phyloP scores from a whole-genome alignment of 1,140 invertebrate species.

The Aporrectodea caliginosa region DNA sequence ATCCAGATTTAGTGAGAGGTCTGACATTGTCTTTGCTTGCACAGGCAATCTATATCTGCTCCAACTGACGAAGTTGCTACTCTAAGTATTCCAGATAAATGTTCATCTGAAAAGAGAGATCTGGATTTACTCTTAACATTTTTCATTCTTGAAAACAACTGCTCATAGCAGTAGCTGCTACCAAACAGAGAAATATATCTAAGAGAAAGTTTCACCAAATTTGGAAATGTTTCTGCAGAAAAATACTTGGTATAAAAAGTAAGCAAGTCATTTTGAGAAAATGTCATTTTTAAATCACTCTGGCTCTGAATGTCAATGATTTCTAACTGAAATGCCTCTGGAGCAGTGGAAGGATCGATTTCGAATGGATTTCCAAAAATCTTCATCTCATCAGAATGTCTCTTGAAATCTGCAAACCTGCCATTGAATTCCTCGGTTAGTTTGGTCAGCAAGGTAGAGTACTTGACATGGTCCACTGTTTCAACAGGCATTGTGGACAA shows the following conservation, averaged over 20 bases:
- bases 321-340: not conserved
- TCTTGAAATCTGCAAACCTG: slow-evolving; percentile 6
- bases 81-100: too few relatives aligned
- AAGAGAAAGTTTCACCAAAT: not conserved
- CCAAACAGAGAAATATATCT: not conserved
- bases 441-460: not conserved
- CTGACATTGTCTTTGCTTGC: too few relatives aligned
- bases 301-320: slow-evolving; percentile 5
- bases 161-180: slow-evolving; percentile 5
- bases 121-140: too few relatives aligned
- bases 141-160: slow-evolving; percentile 17
- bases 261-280: not conserved
- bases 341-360: not conserved
- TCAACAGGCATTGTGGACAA: slow-evolving; percentile 6
- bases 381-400: not conserved
- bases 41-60: too few relatives aligned
- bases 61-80: too few relatives aligned
- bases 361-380: not conserved
- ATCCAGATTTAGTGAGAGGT: too few relatives aligned
- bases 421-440: not conserved
- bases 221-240: slow-evolving; percentile 1
- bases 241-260: not conserved
- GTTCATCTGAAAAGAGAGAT: too few relatives aligned
- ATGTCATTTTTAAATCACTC: not conserved
- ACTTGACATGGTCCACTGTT: not conserved